Percentiles rank a stretch among this genome's conserved stretches.
Evolutionary conservation across 1,140 invertebrate genomes (phyloP).

Genomic region (Leptinotarsa defecta): DNA sequence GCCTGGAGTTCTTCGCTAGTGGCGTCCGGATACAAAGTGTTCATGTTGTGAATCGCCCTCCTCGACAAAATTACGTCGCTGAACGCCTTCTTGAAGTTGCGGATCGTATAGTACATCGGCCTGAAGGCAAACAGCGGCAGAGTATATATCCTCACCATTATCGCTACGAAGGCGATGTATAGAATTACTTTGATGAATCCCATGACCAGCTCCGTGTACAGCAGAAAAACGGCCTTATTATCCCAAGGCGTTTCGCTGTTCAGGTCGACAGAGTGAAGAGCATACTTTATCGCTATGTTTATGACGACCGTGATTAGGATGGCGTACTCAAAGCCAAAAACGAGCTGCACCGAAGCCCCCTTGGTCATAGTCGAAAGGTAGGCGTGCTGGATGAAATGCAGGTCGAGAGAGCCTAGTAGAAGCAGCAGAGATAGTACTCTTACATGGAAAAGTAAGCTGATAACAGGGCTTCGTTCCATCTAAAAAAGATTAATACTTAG

Average conservation of each 20-base stretch:
- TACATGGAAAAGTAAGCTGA: slow-evolving; percentile 93
- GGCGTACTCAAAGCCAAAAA: slow-evolving; percentile 99
- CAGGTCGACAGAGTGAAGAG: slow-evolving; percentile 91
- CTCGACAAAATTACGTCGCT: slow-evolving; percentile 97
- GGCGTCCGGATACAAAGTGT: slow-evolving; percentile 95
- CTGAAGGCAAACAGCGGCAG: slow-evolving; percentile 97
- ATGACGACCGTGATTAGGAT: slow-evolving; percentile 92
- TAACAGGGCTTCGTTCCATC: slow-evolving; percentile 99
- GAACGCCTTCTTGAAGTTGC: slow-evolving; percentile 97
- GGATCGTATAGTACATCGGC: slow-evolving; percentile 98
- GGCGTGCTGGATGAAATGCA: slow-evolving; percentile 90
- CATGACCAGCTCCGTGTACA: slow-evolving; percentile 96
- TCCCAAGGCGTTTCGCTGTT: slow-evolving; percentile 98
- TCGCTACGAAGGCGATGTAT: slow-evolving; percentile 91
- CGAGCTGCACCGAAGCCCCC: slow-evolving; percentile 96
- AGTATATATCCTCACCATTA: slow-evolving; percentile 98
- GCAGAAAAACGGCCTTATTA: slow-evolving; percentile 95
- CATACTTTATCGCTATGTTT: slow-evolving; percentile 95
- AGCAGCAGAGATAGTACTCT: slow-evolving; percentile 85
- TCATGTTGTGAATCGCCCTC: slow-evolving; percentile 97
- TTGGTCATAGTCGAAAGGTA: slow-evolving; percentile 93
- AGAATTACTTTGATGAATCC: slow-evolving; percentile 88
- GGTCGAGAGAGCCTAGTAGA: slow-evolving; percentile 82
- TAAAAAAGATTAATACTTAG: slow-evolving; percentile 55
- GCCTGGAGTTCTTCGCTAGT: slow-evolving; percentile 90